phyloP scores from a whole-genome alignment of 2,888 invertebrate genomes.

The Tiphia femorata region DNA sequence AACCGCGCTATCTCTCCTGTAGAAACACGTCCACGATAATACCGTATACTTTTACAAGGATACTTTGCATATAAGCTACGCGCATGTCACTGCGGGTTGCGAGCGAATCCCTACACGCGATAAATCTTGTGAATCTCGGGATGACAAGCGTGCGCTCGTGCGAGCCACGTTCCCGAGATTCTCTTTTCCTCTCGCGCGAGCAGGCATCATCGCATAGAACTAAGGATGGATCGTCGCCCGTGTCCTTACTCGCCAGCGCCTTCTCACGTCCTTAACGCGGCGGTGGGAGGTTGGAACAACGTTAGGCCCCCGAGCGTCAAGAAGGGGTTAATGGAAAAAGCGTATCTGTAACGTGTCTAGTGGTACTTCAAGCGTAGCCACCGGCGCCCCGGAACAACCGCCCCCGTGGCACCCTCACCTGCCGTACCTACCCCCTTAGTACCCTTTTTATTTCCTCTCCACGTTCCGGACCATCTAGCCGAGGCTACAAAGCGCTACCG shows the following conservation, averaged over 20 bases:
- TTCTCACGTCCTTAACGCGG: background rate
- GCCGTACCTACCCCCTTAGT: conserved; percentile 15
- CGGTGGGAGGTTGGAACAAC: conserved; percentile 1
- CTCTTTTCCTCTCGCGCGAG: too few relatives aligned
- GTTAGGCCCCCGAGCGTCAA: conserved; percentile 29
- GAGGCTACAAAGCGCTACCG: conserved; percentile 54
- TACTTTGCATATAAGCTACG: too few relatives aligned
- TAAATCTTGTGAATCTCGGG: conserved; percentile 7
- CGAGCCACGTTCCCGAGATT: conserved; percentile 10
- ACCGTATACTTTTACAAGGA: too few relatives aligned
- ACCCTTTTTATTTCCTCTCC: conserved; percentile 55
- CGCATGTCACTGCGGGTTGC: too few relatives aligned
- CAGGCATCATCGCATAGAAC: background rate
- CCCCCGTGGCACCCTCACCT: conserved; percentile 9
- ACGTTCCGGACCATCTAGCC: conserved; percentile 58
- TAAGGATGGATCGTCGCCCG: conserved; percentile 6
- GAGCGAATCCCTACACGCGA: background rate
- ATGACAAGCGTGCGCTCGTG: background rate
- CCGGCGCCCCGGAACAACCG: too few relatives aligned
- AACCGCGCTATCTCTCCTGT: too few relatives aligned
- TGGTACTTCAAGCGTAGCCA: conserved; percentile 1
- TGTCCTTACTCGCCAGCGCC: background rate
- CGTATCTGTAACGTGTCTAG: conserved; percentile 44
- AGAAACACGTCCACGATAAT: too few relatives aligned
- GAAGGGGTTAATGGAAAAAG: conserved; percentile 52